Evolutionary conservation across 1,140 invertebrate species (phyloP), one percentile per base, ranked within the genome.

Genomic region (Brachionus koreanus): DNA sequence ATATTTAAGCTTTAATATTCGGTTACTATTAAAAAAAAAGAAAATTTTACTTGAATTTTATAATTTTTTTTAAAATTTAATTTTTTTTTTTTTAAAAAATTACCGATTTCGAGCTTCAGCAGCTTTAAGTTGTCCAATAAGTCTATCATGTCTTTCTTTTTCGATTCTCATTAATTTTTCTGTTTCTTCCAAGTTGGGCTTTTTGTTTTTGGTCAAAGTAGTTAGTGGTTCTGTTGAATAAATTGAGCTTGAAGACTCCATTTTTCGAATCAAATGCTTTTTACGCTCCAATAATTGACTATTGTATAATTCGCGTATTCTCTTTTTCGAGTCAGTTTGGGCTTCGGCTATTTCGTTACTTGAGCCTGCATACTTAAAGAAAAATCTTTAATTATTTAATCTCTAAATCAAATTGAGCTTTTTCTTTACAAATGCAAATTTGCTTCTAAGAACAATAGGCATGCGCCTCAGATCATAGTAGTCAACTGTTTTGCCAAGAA

Each of bases 51-150:
- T 81, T 35, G 13, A 61, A 7, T 16, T 81, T 61, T n/a, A 63
- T 29, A 61, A 19, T 23, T 29, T 29, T 23, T n/a, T n/a, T 46
- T 23, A 42, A 43, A 46, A 23, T 46, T 43, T 19, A 19, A 52
- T 12, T 12, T 13, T n/a, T 35, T 37, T 42, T 35, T 5, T 3
- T 23, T n/a, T n/a, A 5, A n/a, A 35, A 23, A 76, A 33, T 5
- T 37, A 82, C 77, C 77, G 12, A 52, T 82, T 82, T 1, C 65
- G 39, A 7, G 79, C 79, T 67, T 82, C 79, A 16, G 79, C 79
- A 67, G 79, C 79, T 49, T 82, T 82, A 23, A 82, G 25, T 72
- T 82, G 79, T 3, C 79, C 79, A 25, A 82, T 72, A 4, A 82
- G 43, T 13, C 39, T 61, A 16, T 82, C 79, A 0, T 82, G 57